Base-by-base conservation (phyloP, 2,113 vertebrate genomes). In the Elephas maximus region DNA sequence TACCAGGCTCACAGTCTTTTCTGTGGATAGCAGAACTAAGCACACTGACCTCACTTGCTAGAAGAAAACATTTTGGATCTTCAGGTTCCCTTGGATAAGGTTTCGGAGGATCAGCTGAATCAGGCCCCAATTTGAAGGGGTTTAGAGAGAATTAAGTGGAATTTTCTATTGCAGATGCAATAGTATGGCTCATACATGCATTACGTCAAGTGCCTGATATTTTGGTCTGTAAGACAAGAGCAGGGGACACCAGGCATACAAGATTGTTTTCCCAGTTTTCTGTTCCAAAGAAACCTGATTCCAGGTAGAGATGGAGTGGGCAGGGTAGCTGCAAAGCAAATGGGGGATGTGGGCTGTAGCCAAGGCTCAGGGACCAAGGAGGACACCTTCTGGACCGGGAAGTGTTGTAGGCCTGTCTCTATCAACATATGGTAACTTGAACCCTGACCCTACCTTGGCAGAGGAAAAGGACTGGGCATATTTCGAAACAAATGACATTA, bases 1-100 rank as follows among this genome's bases (percentile, higher is more conserved):
- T 92, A 94, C 84, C 45, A 96, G 93, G 73, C 74, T 88, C 41
- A 76, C 37, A 60, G 44, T 86, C 94, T 98, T 86, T 97, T 81
- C 88, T 79, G 77, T 93, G 73, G 28, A 71, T 79, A 60, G 79
- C 45, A 97, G 95, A 95, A 97, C 84, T 94, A 95, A 91, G 92
- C 92, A 94, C 88, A 91, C 33, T 0, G 20, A 78, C 23, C 93
- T 93, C 93, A 28, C 73, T 92, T 77, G 88, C 84, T 90, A 81
- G 51, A 37, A 89, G 60, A 90, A 90, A 88, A 80, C 24, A 41
- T 65, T 67, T 67, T 37, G 60, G 33, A 79, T 69, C 85, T 62
- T 78, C 21, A 28, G 45, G 74, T 88, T 44, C 18, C 84, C 60
- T 79, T 91, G 53, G 82, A 63, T 74, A 26, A 12, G 0, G 2